Conservation (phyloP, 1,140 invertebrate genomes). For the Papilio helenus region DNA sequence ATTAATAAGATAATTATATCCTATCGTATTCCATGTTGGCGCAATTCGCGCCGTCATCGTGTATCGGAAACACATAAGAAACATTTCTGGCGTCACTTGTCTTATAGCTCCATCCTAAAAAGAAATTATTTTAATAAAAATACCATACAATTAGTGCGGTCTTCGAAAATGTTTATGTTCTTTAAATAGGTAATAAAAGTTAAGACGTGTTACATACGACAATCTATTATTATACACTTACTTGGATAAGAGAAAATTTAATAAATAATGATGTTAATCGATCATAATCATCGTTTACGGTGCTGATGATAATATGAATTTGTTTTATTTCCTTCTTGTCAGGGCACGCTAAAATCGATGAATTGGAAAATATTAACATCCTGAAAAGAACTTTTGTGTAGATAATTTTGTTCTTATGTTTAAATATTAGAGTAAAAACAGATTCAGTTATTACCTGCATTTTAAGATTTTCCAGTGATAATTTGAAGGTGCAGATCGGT, state of each 20-base stretch:
- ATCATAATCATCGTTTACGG: conserved; percentile 68
- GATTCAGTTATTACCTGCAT: conserved; percentile 68
- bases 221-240: conserved; percentile 49
- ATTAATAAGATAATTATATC: conserved; percentile 69
- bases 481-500: conserved; percentile 71
- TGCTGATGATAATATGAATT: conserved; percentile 74
- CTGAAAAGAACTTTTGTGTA: conserved; percentile 54
- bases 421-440: not conserved
- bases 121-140: conserved; percentile 29
- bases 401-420: not conserved
- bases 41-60: conserved; percentile 76
- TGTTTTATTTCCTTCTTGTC: conserved; percentile 66
- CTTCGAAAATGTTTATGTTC: not conserved
- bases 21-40: conserved; percentile 78
- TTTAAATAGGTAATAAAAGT: not conserved
- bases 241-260: conserved; percentile 69
- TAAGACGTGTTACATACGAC: not conserved
- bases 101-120: conserved; percentile 63
- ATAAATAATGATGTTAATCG: conserved; percentile 67
- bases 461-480: conserved; percentile 81
- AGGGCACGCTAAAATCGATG: conserved; percentile 72
- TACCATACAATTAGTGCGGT: not conserved
- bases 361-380: conserved; percentile 79
- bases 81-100: conserved; percentile 59
- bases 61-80: conserved; percentile 75